Conservation (phyloP, 2,888 invertebrate genomes). For the Plagodis pulveraria region DNA sequence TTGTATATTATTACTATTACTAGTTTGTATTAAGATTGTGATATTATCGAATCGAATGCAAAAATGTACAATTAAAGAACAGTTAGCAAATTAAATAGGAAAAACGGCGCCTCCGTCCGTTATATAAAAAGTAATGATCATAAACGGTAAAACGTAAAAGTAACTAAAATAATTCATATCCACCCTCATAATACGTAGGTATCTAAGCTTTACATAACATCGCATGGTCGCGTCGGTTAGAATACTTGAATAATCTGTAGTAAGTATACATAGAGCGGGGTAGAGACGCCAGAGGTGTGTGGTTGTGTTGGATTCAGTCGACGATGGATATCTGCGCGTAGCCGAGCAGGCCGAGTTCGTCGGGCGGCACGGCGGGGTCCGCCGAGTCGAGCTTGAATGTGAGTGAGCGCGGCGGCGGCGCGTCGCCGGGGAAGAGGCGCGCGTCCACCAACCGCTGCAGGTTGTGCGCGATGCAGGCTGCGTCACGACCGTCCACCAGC, state of each 20-base stretch:
- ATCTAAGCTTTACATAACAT: constrained; percentile 55
- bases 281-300: constrained; percentile 1
- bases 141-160: constrained; percentile 43
- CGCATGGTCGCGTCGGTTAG: constrained; percentile 18
- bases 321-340: constrained; percentile 98
- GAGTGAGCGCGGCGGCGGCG: constrained; percentile 86
- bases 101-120: constrained; percentile 21
- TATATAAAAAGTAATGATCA: constrained; percentile 46
- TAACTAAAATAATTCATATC: constrained; percentile 65
- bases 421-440: constrained; percentile 72
- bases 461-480: constrained; percentile 96
- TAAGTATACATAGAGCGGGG: background rate
- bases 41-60: no score
- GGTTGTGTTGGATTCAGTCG: constrained; percentile 84
- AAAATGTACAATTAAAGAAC: no score
- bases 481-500: constrained; percentile 96
- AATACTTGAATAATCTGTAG: constrained; percentile 12
- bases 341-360: constrained; percentile 97
- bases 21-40: no score
- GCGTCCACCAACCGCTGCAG: constrained; percentile 94
- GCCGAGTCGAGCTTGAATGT: constrained; percentile 93
- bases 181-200: constrained; percentile 70
- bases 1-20: no score
- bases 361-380: constrained; percentile 89
- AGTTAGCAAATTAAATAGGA: constrained; percentile 9